Evolutionary conservation across 2,113 vertebrate genomes (phyloP), one percentile per base, ranked within the genome.

Genomic region (Chaenogobius annularis): DNA sequence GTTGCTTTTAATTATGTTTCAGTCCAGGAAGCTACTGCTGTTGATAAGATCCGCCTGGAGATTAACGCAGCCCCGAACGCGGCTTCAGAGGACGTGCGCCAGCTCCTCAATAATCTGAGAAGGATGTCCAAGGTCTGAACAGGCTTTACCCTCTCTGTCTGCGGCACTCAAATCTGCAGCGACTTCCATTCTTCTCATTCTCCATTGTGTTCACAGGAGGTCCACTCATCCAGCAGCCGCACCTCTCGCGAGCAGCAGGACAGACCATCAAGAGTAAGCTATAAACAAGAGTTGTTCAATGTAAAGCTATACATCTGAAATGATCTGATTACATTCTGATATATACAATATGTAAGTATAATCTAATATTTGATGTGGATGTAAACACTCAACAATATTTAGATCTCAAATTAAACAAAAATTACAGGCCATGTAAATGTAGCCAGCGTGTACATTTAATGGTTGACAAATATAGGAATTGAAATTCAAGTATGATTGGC

Each of bases 1-100:
- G 52, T 55, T 22, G 14, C n/a, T 7, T 65, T 52, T 40, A 37
- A 52, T 70, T 71, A 82, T 70, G 23, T 70, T 37, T 81, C 72
- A 94, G 93, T n/a, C 43, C 72, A 77, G 40, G n/a, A 75, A 67
- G 76, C n/a, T 69, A 86, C 79, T 61, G 22, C 87, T n/a, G 83
- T 93, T 78, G 91, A 94, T 23, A 93, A 87, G 70, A 92, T 94
- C 82, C 83, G 80, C 76, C 80, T 94, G 77, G 88, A 92, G 80
- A 43, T 93, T 6, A 82, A 81, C 37, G 67, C 46, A 5, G 69
- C 55, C 3, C 47, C 71, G 1, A 65, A 52, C 59, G 69, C 48
- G 65, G 71, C 73, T 17, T 44, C 64, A 58, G 10, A 46, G 71
- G 73, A 31, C 1, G 3, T 68, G 3, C 69, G 14, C n/a, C 80